A percentile compares a stretch with the other conserved stretches of the same genome.
Evolutionary conservation across 2,113 vertebrate genomes (phyloP).

Genomic region (Callospermophilus lateralis): DNA sequence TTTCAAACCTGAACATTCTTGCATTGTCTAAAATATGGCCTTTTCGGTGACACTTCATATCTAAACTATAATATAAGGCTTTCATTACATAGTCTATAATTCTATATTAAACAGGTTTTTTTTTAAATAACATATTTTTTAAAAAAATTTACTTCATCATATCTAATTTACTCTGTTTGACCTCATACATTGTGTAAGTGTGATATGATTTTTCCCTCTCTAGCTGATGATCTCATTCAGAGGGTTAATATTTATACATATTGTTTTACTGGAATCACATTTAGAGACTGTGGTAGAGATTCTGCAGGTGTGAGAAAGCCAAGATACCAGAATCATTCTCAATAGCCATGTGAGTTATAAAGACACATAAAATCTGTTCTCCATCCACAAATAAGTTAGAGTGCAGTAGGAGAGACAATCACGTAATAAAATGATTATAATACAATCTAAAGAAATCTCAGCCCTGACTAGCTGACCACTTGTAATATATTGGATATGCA

Average conservation of each 20-base stretch:
- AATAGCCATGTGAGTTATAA: neutral
- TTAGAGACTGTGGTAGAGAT: neutral
- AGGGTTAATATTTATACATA: neutral
- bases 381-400: neutral
- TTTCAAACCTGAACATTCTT: too few relatives aligned
- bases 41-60: too few relatives aligned
- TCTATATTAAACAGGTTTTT: neutral
- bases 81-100: neutral
- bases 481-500: neutral
- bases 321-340: neutral
- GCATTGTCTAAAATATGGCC: too few relatives aligned
- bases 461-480: neutral
- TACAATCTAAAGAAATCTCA: neutral
- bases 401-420: neutral
- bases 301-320: neutral
- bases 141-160: neutral
- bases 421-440: neutral
- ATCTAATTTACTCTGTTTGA: neutral
- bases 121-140: neutral
- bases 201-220: neutral
- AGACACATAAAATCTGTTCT: neutral
- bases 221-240: neutral
- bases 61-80: neutral
- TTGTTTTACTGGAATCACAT: neutral
- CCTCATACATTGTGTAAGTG: neutral